phyloP scores from a whole-genome alignment of 2,888 invertebrate species.

The Caenorhabditis imperialis region DNA sequence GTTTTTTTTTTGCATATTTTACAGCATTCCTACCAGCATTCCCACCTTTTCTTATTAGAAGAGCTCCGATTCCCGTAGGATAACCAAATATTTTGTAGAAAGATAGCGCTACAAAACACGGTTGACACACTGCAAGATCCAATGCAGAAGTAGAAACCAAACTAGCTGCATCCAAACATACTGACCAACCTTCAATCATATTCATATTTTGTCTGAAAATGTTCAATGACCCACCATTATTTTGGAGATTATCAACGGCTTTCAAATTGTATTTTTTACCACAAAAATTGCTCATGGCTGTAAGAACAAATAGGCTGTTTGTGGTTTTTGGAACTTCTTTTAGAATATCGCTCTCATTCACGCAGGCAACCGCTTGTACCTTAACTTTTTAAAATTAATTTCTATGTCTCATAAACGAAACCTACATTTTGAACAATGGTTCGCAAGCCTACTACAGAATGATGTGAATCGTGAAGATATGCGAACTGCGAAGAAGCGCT shows the following conservation, averaged over 20 bases:
- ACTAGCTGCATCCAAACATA: conserved; percentile 89
- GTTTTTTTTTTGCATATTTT: too few relatives aligned
- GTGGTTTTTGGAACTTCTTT: conserved; percentile 22
- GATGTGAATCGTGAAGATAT: conserved; percentile 89
- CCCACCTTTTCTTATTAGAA: conserved; percentile 80
- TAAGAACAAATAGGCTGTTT: conserved; percentile 85
- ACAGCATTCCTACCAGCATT: too few relatives aligned
- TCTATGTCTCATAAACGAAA: neutral
- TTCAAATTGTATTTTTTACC: conserved; percentile 86
- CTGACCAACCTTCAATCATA: conserved; percentile 78
- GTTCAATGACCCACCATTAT: conserved; percentile 51
- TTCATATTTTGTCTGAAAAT: neutral
- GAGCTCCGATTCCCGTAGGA: conserved; percentile 93
- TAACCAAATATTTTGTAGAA: conserved; percentile 96
- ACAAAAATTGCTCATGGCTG: conserved; percentile 95
- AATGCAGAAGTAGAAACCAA: conserved; percentile 86
- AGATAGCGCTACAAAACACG: conserved; percentile 92
- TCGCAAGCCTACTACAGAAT: conserved; percentile 93
- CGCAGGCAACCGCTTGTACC: conserved; percentile 48
- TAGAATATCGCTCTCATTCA: conserved; percentile 17
- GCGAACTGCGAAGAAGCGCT: conserved; percentile 40
- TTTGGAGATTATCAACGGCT: conserved; percentile 53
- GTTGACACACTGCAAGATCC: conserved; percentile 84
- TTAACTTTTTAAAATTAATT: conserved; percentile 3
- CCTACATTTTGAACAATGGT: conserved; percentile 82